phyloP scores from a whole-genome alignment of 1,140 invertebrate species.

The Sitodiplosis mosellana region DNA sequence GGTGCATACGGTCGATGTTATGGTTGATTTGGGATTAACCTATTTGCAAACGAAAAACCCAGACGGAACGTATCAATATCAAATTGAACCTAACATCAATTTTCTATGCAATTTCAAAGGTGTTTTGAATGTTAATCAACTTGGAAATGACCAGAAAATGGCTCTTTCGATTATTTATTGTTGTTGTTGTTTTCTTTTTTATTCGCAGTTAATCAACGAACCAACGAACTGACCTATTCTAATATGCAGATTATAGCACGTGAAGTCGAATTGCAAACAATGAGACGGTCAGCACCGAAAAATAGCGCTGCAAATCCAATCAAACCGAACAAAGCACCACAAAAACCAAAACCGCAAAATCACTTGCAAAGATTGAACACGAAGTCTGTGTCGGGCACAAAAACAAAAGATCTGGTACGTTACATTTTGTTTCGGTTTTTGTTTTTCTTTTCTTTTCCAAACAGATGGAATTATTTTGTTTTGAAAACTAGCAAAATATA shows the following conservation, averaged over 20 bases:
- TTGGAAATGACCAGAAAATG: no score
- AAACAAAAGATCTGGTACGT: constrained; percentile 26
- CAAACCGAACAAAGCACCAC: constrained; percentile 12
- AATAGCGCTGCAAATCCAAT: constrained; percentile 8
- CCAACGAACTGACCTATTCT: constrained; percentile 30
- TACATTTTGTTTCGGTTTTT: background rate
- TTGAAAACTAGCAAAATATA: background rate
- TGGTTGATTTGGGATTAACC: constrained; percentile 78
- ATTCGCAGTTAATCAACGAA: background rate
- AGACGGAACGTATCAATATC: constrained; percentile 64
- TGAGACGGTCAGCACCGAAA: constrained; percentile 31
- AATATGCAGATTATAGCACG: constrained; percentile 58
- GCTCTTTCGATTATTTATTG: no score
- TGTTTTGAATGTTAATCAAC: background rate
- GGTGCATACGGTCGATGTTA: constrained; percentile 50
- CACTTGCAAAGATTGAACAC: constrained; percentile 43
- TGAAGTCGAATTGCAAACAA: constrained; percentile 55
- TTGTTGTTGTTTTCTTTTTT: background rate
- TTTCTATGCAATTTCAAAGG: constrained; percentile 12
- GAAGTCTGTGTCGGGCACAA: constrained; percentile 25
- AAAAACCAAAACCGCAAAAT: constrained; percentile 27
- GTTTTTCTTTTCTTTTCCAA: background rate
- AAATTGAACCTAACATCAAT: constrained; percentile 57
- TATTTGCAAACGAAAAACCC: constrained; percentile 59
- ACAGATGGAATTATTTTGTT: background rate